Evolutionary conservation across 2,888 invertebrate species (phyloP), one percentile per base, ranked within the genome.

Genomic region (Neoaliturus tenellus): DNA sequence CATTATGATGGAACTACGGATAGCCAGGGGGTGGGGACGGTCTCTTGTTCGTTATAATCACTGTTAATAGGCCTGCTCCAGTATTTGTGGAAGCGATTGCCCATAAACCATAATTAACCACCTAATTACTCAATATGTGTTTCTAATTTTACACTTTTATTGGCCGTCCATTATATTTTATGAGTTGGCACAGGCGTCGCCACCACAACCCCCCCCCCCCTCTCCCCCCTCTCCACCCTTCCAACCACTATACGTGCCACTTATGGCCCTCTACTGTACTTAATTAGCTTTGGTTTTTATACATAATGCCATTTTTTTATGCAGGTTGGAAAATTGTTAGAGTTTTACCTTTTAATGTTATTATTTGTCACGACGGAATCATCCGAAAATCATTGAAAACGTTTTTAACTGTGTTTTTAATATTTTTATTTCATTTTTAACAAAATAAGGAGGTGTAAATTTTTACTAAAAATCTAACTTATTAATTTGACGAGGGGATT

Each of bases 61-160:
- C 39, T n/a, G 35, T 23, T 23, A 69, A 39, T 69, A 69, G 69
- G 75, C 48, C 0, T 28, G 75, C 44, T 28, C 28, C 75, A 75
- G 39, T 75, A 48, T 75, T 75, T 48, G 75, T 39, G n/a, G 71
- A 39, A 41, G 39, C 41, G 4, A 17, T 35, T 39, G 75, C 4
- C 75, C 48, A 75, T 75, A 75, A 75, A 75, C 28, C 75, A 75
- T 75, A 39, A 75, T 75, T 75, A 75, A 75, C 39, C 44, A 75
- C 75, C 75, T 75, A 48, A 75, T 75, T 75, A 75, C 75, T 75
- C 75, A 75, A 75, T 75, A 41, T 75, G 75, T 75, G 75, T 41
- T 23, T 75, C 75, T 75, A 75, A 75, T 75, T 75, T 75, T 28
- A 75, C 75, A 75, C 28, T 75, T 75, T 75, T 75, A 75, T 75